Evolutionary conservation across 2,888 invertebrate species (phyloP).

Genomic region (Macroteleia sp.): DNA sequence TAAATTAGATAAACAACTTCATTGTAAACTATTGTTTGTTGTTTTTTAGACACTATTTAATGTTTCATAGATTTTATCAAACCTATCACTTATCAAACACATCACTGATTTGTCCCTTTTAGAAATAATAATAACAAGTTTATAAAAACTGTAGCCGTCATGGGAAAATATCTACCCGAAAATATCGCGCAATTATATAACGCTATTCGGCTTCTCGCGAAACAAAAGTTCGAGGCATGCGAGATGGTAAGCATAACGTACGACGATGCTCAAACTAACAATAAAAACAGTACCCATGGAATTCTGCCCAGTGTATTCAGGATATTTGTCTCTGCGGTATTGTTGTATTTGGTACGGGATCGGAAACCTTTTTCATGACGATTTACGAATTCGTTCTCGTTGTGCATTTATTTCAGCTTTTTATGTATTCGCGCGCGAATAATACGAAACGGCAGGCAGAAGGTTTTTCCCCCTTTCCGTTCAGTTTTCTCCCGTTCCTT

Average conservation of each 20-base stretch:
- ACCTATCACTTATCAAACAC: no score
- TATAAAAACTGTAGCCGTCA: no score
- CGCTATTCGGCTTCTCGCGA: no score
- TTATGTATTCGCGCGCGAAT: conserved; percentile 42
- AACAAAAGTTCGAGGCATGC: no score
- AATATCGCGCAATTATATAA: no score
- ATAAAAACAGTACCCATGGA: conserved; percentile 53
- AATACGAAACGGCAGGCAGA: conserved; percentile 26
- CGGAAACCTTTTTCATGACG: conserved; percentile 57
- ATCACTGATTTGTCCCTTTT: no score
- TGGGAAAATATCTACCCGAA: no score
- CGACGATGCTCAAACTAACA: conserved; percentile 36
- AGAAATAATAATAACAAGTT: no score
- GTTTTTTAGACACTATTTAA: no score
- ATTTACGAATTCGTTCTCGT: conserved; percentile 50
- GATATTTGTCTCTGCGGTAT: conserved; percentile 54
- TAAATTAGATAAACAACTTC: no score
- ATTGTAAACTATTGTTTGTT: no score
- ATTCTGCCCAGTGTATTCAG: conserved; percentile 42
- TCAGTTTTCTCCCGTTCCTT: neutral
- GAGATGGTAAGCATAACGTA: conserved; percentile 47
- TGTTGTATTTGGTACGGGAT: conserved; percentile 49
- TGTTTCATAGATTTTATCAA: no score
- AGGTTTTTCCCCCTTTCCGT: conserved; percentile 10
- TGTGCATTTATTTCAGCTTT: conserved; percentile 48